phyloP scores from a whole-genome alignment of 2,113 vertebrate genomes.

The Glareola pratincola region DNA sequence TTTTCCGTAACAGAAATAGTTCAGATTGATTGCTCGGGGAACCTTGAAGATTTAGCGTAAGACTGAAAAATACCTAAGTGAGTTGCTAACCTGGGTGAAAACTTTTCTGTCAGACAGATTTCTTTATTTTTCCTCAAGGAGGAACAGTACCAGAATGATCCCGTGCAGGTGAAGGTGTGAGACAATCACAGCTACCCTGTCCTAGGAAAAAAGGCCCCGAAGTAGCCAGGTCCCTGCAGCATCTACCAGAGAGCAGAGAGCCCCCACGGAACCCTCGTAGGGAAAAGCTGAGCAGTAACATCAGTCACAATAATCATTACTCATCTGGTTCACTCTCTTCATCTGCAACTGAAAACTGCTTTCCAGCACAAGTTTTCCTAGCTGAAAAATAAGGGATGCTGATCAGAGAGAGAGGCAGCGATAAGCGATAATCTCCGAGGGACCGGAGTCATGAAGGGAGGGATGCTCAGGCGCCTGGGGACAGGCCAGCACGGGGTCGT shows the following conservation, averaged over 20 bases:
- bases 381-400: background rate
- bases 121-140: background rate
- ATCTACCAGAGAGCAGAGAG: background rate
- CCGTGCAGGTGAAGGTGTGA: background rate
- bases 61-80: background rate
- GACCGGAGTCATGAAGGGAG: background rate
- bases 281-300: background rate
- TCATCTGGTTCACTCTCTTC: background rate
- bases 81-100: background rate
- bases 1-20: background rate
- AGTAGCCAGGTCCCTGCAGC: background rate
- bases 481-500: background rate
- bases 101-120: background rate
- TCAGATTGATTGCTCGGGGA: background rate
- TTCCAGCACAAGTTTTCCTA: background rate
- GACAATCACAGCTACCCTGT: background rate
- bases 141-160: background rate
- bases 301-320: background rate
- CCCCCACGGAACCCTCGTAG: background rate
- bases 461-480: background rate
- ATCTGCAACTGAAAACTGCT: background rate
- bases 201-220: background rate
- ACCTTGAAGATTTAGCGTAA: background rate
- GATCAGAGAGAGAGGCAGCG: background rate
- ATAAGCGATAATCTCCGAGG: background rate